These are phyloP conservation scores for Drosophila nigrodunni DNA, from an alignment of 1,140 invertebrate genomes.

Conservation along the genomic window DNA sequence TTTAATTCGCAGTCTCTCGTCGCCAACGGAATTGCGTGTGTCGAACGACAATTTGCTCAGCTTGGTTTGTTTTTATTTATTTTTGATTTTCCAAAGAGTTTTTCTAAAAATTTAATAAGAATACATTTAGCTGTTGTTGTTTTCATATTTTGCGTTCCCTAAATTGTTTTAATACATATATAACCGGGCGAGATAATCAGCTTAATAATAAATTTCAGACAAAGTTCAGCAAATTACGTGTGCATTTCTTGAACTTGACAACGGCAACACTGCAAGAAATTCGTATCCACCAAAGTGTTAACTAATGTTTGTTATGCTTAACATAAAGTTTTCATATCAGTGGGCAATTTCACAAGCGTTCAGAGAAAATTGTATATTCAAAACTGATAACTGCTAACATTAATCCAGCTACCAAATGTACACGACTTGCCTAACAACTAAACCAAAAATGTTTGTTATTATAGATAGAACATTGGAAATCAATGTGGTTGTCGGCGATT, in stretches of 20 bases:
- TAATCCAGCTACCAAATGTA: constrained; percentile 22
- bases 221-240: constrained; percentile 7
- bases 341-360: constrained; percentile 25
- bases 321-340: background rate
- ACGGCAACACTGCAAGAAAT: no score
- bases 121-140: constrained; percentile 5
- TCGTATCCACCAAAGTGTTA: no score
- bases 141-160: background rate
- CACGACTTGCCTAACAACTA: constrained; percentile 11
- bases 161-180: constrained; percentile 13
- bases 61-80: constrained; percentile 22
- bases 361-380: background rate
- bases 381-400: background rate
- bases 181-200: constrained; percentile 8
- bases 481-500: constrained; percentile 13
- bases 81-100: constrained; percentile 12
- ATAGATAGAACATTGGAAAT: background rate
- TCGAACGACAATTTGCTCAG: constrained; percentile 6
- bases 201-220: background rate
- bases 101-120: constrained; percentile 22
- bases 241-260: background rate
- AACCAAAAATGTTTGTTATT: constrained; percentile 8
- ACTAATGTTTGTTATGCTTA: background rate
- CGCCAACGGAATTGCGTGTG: constrained; percentile 24
- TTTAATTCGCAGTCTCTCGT: constrained; percentile 27